Evolutionary conservation across 2,113 vertebrate genomes (phyloP).

Genomic region (Syrrhaptes paradoxus): DNA sequence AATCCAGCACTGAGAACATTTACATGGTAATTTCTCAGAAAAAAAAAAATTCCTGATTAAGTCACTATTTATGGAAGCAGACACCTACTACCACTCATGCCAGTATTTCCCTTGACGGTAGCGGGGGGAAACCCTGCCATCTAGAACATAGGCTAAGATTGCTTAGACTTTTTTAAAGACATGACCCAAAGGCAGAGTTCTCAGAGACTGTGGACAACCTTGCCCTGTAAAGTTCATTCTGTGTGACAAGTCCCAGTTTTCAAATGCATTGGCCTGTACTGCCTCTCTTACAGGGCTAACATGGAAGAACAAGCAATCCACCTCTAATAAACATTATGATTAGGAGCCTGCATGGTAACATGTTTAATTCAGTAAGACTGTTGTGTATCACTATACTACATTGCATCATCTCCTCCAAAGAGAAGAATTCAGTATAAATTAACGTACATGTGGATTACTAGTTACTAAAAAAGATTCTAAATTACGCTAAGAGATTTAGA

Average conservation of each 20-base stretch:
- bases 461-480: background rate
- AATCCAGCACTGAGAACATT: background rate
- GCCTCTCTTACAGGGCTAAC: background rate
- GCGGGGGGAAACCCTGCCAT: background rate
- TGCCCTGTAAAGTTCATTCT: background rate
- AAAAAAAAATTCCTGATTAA: background rate
- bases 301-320: background rate
- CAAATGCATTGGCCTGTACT: background rate
- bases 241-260: background rate
- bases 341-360: background rate
- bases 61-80: background rate
- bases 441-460: background rate
- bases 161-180: background rate
- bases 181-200: background rate
- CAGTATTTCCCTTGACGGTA: background rate
- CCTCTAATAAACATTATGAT: background rate
- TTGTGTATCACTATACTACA: background rate
- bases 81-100: background rate
- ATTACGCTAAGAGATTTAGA: background rate
- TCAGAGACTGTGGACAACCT: background rate
- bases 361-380: background rate
- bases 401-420: background rate
- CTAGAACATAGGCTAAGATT: background rate
- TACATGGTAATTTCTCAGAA: background rate
- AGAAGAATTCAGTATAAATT: background rate